Conservation (phyloP, 2,888 invertebrate species). For the Panorpa germanica region DNA sequence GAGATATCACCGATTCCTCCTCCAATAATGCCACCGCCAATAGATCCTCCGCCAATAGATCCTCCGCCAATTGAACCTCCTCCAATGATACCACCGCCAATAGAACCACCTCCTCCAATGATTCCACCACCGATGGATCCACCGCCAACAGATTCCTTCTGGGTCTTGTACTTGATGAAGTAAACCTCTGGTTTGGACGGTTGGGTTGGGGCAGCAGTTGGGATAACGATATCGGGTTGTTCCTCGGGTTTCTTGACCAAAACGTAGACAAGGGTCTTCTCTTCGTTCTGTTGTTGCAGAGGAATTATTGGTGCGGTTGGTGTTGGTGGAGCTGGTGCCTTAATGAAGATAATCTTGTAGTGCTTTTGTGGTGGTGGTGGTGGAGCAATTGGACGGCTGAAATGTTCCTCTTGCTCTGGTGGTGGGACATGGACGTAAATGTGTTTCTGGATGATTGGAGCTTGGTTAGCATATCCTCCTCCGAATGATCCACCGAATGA, state of each 20-base stretch:
- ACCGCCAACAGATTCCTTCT: conserved; percentile 25
- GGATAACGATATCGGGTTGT: conserved; percentile 60
- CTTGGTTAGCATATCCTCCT: conserved; percentile 26
- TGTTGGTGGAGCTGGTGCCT: conserved; percentile 69
- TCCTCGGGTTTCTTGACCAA: conserved; percentile 78
- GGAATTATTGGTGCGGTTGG: conserved; percentile 69
- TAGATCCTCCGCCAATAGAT: conserved; percentile 13
- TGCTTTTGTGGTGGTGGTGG: conserved; percentile 66
- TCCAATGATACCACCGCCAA: conserved; percentile 11
- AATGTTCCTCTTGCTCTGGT: conserved; percentile 35
- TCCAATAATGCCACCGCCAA: conserved; percentile 12
- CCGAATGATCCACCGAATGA: conserved; percentile 16
- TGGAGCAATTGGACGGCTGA: conserved; percentile 39
- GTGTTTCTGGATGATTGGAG: conserved; percentile 62
- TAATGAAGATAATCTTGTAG: conserved; percentile 86
- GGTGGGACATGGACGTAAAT: conserved; percentile 83
- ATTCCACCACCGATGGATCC: conserved; percentile 15
- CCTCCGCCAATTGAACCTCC: conserved; percentile 13
- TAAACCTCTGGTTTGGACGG: conserved; percentile 81
- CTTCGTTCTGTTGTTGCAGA: conserved; percentile 62
- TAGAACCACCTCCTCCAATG: conserved; percentile 19
- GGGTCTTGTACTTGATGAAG: conserved; percentile 71
- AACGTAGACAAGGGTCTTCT: conserved; percentile 77
- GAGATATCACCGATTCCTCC: conserved; percentile 17
- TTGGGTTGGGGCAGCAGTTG: conserved; percentile 58